phyloP scores from a whole-genome alignment of 2,888 invertebrate genomes.

The Rhamphomyia laevipes region DNA sequence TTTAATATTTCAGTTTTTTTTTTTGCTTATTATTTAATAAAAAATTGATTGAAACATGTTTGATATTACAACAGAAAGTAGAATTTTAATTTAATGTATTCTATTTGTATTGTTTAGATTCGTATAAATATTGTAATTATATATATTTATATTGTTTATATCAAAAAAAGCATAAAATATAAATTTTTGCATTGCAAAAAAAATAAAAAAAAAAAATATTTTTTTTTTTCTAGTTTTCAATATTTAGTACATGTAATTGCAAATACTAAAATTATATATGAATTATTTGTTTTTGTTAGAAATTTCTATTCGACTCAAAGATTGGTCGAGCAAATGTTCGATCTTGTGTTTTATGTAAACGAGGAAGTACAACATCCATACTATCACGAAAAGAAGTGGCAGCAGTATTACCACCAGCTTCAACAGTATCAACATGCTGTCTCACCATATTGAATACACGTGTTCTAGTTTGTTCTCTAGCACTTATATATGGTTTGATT shows the following conservation, averaged over 20 bases:
- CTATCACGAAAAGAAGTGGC: slow-evolving; percentile 48
- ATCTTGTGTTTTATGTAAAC: slow-evolving; percentile 38
- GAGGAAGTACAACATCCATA: slow-evolving; percentile 53
- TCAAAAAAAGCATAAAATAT: background rate
- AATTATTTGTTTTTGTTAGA: too few relatives aligned
- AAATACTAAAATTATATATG: too few relatives aligned
- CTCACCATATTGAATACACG: slow-evolving; percentile 49
- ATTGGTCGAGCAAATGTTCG: too few relatives aligned
- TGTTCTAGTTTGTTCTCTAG: slow-evolving; percentile 52
- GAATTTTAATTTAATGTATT: slow-evolving; percentile 5
- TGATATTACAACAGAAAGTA: background rate
- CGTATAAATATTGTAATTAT: background rate
- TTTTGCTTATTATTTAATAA: too few relatives aligned
- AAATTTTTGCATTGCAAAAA: too few relatives aligned
- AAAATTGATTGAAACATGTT: too few relatives aligned
- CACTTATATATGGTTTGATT: slow-evolving; percentile 54
- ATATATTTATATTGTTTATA: background rate
- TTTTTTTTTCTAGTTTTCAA: too few relatives aligned
- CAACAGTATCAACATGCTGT: slow-evolving; percentile 45
- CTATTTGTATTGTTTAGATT: background rate
- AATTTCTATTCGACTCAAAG: too few relatives aligned
- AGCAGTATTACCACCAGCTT: slow-evolving; percentile 43
- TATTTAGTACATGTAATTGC: too few relatives aligned
- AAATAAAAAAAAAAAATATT: too few relatives aligned
- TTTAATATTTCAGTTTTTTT: too few relatives aligned